These are phyloP conservation scores for Salpingus planirostris DNA, from an alignment of 2,888 invertebrate genomes.

Conservation along the genomic window DNA sequence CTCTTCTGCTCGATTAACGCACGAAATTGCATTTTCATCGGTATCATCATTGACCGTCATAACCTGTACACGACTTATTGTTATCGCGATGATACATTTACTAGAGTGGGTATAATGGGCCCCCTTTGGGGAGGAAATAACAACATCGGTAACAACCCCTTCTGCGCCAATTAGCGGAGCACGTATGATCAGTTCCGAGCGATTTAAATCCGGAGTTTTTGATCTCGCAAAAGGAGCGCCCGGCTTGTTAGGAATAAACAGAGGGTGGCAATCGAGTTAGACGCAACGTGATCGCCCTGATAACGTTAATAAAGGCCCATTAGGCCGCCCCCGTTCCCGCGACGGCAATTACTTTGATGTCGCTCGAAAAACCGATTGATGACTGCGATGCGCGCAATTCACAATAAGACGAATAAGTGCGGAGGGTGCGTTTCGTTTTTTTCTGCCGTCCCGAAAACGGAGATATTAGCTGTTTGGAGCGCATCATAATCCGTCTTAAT, in stretches of 20 bases:
- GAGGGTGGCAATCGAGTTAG: conserved; percentile 29
- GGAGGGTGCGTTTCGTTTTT: too few species aligned
- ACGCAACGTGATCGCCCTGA: conserved; percentile 23
- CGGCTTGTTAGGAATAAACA: conserved; percentile 24
- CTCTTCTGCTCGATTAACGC: conserved; percentile 20
- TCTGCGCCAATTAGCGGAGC: conserved; percentile 21
- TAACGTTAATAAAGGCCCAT: conserved; percentile 30
- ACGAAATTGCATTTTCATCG: conserved; percentile 20
- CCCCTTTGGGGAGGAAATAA: background rate
- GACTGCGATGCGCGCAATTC: too few species aligned
- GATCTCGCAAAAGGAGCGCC: conserved; percentile 18
- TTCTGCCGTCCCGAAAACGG: conserved; percentile 16
- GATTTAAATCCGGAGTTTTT: conserved; percentile 25
- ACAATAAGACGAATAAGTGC: too few species aligned
- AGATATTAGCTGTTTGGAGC: conserved; percentile 40
- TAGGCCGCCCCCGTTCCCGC: conserved; percentile 13
- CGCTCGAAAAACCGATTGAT: too few species aligned
- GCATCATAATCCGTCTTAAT: conserved; percentile 39
- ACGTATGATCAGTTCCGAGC: conserved; percentile 15
- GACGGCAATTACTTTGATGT: conserved; percentile 8
- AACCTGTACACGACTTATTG: too few species aligned
- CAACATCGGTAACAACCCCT: background rate
- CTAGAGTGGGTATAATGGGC: too few species aligned
- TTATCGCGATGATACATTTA: too few species aligned
- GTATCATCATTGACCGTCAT: too few species aligned